phyloP scores from a whole-genome alignment of 2,888 invertebrate genomes.

The Julus scanicus region DNA sequence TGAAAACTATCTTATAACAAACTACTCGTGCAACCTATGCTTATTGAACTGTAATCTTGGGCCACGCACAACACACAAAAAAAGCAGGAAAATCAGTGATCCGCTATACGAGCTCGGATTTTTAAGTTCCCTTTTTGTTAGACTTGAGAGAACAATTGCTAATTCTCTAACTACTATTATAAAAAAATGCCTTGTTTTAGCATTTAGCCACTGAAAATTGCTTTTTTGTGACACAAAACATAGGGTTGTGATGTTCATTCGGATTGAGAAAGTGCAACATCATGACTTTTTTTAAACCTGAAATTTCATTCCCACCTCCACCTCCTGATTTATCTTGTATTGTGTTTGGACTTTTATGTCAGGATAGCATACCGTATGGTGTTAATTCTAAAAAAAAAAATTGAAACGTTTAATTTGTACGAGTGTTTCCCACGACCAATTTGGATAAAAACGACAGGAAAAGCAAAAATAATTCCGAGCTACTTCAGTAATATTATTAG shows the following conservation, averaged over 20 bases:
- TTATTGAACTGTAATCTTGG: background rate
- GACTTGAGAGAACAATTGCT: background rate
- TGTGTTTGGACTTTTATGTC: background rate
- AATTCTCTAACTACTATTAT: background rate
- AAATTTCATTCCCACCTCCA: background rate
- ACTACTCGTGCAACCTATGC: background rate
- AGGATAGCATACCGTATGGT: background rate
- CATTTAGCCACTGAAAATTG: background rate
- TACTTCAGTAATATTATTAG: background rate
- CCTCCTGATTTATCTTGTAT: background rate
- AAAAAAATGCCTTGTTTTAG: constrained; percentile 31
- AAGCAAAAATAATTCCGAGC: background rate
- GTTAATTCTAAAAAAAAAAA: background rate
- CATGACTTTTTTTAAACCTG: background rate
- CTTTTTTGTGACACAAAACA: constrained; percentile 2
- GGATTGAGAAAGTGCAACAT: background rate
- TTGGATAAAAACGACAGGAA: background rate
- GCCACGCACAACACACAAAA: background rate
- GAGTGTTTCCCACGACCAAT: background rate
- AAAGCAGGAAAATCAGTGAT: constrained; percentile 24
- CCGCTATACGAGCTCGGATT: constrained; percentile 15
- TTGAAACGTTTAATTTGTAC: background rate
- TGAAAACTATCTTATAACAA: background rate
- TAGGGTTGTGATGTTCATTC: background rate
- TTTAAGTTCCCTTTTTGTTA: background rate